These are phyloP conservation scores for Cynocephalus volans DNA, from an alignment of 2,113 vertebrate species.

Conservation along the genomic window DNA sequence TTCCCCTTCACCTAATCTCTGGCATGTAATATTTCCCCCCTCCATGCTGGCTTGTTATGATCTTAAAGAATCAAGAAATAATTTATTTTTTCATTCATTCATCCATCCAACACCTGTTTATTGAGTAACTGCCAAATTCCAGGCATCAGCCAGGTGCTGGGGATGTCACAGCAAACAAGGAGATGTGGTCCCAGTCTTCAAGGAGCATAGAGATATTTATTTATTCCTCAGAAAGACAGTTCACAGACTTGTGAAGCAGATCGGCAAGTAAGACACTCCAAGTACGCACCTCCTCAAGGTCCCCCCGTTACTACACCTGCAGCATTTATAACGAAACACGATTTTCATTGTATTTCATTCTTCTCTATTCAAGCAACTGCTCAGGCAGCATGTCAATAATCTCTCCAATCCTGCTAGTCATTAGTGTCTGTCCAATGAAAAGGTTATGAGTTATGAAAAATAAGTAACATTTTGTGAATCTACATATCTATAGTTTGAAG, in stretches of 20 bases:
- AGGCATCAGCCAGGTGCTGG: background rate
- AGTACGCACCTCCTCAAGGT: no score
- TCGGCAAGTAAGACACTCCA: background rate
- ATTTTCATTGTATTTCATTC: background rate
- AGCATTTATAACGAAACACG: background rate
- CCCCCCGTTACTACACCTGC: background rate
- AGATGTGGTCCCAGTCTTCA: background rate
- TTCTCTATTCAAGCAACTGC: background rate
- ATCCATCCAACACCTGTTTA: background rate
- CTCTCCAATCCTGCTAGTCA: background rate
- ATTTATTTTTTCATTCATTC: background rate
- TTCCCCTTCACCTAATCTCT: background rate
- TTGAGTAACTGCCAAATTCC: background rate
- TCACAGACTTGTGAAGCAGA: background rate
- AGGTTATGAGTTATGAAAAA: constrained; percentile 20
- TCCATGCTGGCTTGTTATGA: background rate
- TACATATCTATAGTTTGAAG: no score
- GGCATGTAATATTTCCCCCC: background rate
- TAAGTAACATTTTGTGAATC: background rate
- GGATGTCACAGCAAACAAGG: background rate
- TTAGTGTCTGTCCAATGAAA: background rate
- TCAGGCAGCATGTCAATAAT: background rate
- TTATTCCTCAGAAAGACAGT: background rate
- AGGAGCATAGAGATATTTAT: background rate
- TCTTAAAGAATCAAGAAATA: background rate